phyloP scores from a whole-genome alignment of 2,113 vertebrate species.

The Corythornis vintsioides region DNA sequence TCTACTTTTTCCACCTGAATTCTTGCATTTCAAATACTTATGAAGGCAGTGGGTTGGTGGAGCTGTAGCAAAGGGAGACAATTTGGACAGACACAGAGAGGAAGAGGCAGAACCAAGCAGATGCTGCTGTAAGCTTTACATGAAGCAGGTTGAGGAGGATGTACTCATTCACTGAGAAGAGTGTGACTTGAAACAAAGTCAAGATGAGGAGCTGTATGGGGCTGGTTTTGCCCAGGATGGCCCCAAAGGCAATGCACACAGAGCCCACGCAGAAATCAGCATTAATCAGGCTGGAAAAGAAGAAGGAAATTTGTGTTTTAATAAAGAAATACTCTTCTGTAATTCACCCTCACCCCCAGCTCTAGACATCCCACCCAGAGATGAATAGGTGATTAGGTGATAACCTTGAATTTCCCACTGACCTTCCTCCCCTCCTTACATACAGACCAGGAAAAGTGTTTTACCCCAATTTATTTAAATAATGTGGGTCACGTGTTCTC shows the following conservation, averaged over 20 bases:
- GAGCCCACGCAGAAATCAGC: constrained; percentile 95
- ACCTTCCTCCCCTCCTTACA: not conserved
- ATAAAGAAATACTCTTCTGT: not conserved
- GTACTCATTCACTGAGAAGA: constrained; percentile 91
- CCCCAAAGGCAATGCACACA: constrained; percentile 92
- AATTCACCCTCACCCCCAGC: not conserved
- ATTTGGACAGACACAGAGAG: not conserved
- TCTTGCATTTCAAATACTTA: not conserved
- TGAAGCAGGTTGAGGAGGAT: constrained; percentile 88
- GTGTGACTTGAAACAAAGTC: constrained; percentile 90
- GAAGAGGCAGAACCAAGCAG: not conserved
- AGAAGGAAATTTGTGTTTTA: not conserved
- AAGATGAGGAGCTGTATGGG: constrained; percentile 90
- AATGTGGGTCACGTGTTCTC: not conserved
- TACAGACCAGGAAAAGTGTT: not conserved
- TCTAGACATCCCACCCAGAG: not conserved
- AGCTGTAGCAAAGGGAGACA: not conserved
- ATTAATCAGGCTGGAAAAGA: constrained; percentile 87
- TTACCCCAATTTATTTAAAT: not conserved
- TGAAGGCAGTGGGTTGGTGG: not conserved
- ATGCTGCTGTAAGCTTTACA: constrained; percentile 76
- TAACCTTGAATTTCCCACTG: not conserved
- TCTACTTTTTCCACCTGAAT: not conserved
- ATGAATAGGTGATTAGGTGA: not conserved
- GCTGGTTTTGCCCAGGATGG: constrained; percentile 92